phyloP scores from a whole-genome alignment of 1,140 invertebrate species.

The Carposina sasakii region DNA sequence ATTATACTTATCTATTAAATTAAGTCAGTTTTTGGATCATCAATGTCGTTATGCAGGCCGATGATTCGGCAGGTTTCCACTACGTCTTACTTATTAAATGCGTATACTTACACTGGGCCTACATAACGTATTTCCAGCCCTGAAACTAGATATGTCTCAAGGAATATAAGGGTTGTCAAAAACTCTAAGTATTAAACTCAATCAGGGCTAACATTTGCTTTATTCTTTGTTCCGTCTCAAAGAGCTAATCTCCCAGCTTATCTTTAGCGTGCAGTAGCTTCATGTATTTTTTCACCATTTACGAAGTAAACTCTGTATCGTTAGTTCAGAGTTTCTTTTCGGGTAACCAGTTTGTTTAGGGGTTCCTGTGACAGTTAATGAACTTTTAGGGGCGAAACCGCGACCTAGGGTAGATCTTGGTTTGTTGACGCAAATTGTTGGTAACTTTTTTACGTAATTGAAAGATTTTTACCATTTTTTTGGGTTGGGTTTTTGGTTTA shows the following conservation, averaged over 20 bases:
- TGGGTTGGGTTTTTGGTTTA: no score
- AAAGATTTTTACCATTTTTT: no score
- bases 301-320: conserved; percentile 21
- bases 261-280: conserved; percentile 48
- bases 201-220: conserved; percentile 41
- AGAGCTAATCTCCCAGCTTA: conserved; percentile 55
- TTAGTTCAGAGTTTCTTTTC: conserved; percentile 28
- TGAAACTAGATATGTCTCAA: no score
- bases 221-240: conserved; percentile 42
- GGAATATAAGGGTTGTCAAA: background rate
- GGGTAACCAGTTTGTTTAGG: conserved; percentile 10
- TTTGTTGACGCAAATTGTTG: conserved; percentile 24
- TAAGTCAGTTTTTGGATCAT: no score
- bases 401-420: conserved; percentile 56
- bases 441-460: conserved; percentile 1
- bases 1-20: no score
- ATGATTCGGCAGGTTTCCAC: no score
- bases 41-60: no score
- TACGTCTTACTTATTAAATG: no score
- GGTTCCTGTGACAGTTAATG: conserved; percentile 46
- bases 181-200: conserved; percentile 35
- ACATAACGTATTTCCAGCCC: no score
- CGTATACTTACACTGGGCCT: no score
- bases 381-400: conserved; percentile 48
- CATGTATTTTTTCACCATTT: conserved; percentile 3